These are phyloP conservation scores for Coendou prehensilis DNA, from an alignment of 2,797 vertebrate genomes.

Conservation along the genomic window DNA sequence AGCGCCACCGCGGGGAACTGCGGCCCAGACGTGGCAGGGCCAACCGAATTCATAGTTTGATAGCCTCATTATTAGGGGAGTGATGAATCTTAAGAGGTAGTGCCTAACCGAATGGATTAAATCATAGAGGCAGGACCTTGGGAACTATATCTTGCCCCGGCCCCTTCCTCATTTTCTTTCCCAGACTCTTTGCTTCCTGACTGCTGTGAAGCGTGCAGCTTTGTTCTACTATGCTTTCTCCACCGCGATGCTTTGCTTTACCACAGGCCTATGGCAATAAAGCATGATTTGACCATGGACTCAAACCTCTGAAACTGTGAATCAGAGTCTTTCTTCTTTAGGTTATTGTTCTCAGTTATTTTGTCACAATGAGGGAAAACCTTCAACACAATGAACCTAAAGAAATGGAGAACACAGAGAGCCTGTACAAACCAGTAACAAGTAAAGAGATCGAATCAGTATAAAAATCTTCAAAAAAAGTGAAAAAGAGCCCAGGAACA, in stretches of 20 bases:
- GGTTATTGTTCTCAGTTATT: not conserved
- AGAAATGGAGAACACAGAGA: not conserved
- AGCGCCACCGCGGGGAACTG: slow-evolving; percentile 1
- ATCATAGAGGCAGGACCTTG: not conserved
- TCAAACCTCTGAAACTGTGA: not conserved
- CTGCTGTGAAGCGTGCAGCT: not conserved
- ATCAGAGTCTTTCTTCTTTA: not conserved
- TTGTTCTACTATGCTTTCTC: not conserved
- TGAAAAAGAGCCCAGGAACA: not conserved
- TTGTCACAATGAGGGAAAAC: not conserved
- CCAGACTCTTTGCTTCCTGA: not conserved
- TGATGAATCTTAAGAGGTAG: not conserved
- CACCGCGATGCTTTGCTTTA: not conserved
- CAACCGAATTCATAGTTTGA: not conserved
- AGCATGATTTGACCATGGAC: not conserved
- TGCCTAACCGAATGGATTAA: not conserved
- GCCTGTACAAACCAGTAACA: not conserved
- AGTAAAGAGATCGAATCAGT: not conserved
- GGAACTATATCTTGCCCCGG: not conserved
- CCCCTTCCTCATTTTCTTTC: not conserved
- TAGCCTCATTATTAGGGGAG: not conserved
- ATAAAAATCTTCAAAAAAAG: not conserved
- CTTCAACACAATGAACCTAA: not conserved
- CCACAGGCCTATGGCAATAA: not conserved
- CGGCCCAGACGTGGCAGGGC: slow-evolving; percentile 73